Evolutionary conservation across 2,113 vertebrate species (phyloP).

Genomic region (Grallaria varia): DNA sequence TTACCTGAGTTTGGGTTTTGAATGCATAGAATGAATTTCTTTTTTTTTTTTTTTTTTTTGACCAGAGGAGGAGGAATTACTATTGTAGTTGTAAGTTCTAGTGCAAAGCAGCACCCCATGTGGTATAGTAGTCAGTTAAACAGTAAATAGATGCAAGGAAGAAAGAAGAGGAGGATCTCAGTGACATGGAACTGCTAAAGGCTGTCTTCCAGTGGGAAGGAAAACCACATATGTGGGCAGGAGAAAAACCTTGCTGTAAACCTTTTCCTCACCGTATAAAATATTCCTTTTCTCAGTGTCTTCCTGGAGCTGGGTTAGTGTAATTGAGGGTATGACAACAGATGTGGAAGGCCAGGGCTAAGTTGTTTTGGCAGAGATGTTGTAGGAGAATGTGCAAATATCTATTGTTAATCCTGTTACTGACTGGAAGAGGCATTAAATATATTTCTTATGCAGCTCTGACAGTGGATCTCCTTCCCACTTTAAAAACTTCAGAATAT

Average conservation of each 20-base stretch:
- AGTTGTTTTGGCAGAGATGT: background rate
- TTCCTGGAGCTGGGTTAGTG: background rate
- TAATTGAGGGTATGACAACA: background rate
- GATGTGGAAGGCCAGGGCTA: background rate
- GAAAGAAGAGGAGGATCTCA: background rate
- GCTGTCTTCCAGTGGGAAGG: background rate
- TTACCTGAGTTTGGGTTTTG: background rate
- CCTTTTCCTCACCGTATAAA: background rate
- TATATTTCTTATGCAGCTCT: background rate
- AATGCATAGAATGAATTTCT: background rate
- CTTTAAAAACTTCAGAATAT: background rate
- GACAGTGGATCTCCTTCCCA: background rate
- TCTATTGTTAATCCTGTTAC: background rate
- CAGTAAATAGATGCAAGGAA: background rate
- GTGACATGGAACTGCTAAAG: background rate
- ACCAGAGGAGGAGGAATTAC: background rate
- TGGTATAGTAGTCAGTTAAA: background rate
- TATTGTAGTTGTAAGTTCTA: background rate
- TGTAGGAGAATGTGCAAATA: background rate
- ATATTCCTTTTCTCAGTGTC: no score
- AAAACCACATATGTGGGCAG: background rate
- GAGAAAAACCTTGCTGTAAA: background rate
- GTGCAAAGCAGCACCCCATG: background rate
- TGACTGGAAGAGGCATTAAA: background rate
- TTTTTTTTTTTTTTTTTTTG: background rate